A percentile compares a stretch with the other conserved stretches of the same genome.
Evolutionary conservation across 2,113 vertebrate genomes (phyloP).

Genomic region (Pogonocichla stellata): DNA sequence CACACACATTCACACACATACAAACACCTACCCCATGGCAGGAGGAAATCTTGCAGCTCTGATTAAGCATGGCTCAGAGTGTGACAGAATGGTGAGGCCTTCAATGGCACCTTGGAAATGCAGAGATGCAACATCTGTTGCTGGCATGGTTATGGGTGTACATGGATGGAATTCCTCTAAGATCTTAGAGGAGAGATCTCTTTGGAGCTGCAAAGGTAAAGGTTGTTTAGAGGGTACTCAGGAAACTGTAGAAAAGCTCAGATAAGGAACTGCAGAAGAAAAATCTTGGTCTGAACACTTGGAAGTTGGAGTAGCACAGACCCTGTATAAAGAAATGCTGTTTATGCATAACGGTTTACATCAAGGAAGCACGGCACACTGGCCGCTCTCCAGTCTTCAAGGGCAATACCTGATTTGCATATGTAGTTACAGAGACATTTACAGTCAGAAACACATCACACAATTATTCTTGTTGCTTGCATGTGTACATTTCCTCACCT

Average conservation of each 20-base stretch:
- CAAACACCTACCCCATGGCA: neutral
- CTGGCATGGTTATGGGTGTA: neutral
- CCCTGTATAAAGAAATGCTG: neutral
- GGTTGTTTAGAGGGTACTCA: neutral
- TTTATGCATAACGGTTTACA: neutral
- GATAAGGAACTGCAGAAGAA: neutral
- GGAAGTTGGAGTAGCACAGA: neutral
- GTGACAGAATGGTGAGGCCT: neutral
- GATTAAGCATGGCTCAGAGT: neutral
- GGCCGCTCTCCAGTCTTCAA: constrained; percentile 11
- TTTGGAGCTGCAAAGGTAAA: neutral
- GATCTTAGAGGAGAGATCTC: neutral
- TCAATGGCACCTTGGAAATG: neutral
- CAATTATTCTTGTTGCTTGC: neutral
- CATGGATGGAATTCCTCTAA: neutral
- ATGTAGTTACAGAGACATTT: neutral
- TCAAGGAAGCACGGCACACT: neutral
- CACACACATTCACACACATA: too few relatives aligned
- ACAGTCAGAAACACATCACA: neutral
- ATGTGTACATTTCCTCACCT: neutral
- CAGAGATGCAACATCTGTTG: neutral
- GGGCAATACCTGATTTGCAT: neutral
- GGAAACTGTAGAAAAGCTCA: neutral
- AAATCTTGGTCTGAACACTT: neutral
- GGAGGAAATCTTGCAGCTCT: neutral